Conservation (phyloP, 2,113 vertebrate species). For the Urocitellus parryii region DNA sequence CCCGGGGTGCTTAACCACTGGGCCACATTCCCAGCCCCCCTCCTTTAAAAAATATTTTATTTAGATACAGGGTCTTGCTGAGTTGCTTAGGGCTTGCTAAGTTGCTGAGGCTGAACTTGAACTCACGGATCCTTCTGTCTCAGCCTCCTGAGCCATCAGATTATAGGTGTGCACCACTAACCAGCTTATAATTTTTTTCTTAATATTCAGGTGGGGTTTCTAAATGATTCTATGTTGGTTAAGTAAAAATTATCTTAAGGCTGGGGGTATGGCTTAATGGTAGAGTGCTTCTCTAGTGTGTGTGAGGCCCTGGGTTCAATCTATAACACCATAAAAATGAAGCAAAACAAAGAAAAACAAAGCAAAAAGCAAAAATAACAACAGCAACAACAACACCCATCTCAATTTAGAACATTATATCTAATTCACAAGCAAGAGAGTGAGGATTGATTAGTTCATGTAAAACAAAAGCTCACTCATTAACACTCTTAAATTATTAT, state of each 20-base stretch:
- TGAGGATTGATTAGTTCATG: neutral
- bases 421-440: neutral
- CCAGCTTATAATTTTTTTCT: neutral
- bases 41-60: too few species aligned
- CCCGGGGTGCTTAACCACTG: too few species aligned
- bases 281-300: neutral
- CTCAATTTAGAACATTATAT: conserved; percentile 22
- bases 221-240: neutral
- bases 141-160: too few species aligned
- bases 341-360: neutral
- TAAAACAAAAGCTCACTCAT: neutral
- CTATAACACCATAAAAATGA: neutral
- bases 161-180: too few species aligned
- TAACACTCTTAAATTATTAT: conserved; percentile 43
- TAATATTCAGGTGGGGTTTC: neutral
- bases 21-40: too few species aligned
- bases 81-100: too few species aligned
- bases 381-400: neutral
- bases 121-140: too few species aligned
- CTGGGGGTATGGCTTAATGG: too few species aligned
- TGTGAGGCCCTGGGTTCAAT: neutral
- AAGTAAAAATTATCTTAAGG: neutral
- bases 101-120: too few species aligned
- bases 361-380: neutral
- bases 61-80: too few species aligned